Conservation (phyloP, 2,797 vertebrate genomes). For the Hybognathus amarus region DNA sequence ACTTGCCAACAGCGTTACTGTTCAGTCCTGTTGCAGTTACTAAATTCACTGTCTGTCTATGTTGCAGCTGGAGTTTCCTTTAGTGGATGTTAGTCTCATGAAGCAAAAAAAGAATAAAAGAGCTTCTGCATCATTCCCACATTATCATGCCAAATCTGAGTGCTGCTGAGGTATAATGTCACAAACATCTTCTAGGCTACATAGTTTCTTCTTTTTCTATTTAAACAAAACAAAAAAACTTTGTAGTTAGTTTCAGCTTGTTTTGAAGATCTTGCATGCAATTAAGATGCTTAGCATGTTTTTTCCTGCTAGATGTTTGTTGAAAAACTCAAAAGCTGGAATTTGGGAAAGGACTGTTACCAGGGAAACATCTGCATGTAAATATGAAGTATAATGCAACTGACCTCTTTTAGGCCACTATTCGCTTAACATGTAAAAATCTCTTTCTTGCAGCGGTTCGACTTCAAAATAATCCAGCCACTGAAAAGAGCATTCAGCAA, state of each 20-base stretch:
- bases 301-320: not conserved
- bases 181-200: not conserved
- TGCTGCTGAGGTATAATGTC: not conserved
- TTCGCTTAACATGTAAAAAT: not conserved
- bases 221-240: not conserved
- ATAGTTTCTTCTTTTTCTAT: not conserved
- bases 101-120: not conserved
- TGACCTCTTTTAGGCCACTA: not conserved
- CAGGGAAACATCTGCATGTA: conserved; percentile 15
- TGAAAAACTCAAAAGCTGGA: not conserved
- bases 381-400: not conserved
- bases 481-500: not conserved
- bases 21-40: not conserved
- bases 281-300: no score
- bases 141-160: not conserved
- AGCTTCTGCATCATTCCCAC: conserved; percentile 2
- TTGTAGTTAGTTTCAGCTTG: not conserved
- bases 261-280: not conserved
- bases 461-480: not conserved
- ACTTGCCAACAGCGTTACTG: not conserved
- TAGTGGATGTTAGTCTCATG: conserved; percentile 9
- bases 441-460: not conserved
- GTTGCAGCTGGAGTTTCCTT: not conserved
- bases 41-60: not conserved
- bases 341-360: not conserved